Percentiles rank a stretch among this genome's conserved stretches.
These are phyloP conservation scores for Zapornia atra DNA, from an alignment of 2,113 vertebrate species.

Conservation along the genomic window DNA sequence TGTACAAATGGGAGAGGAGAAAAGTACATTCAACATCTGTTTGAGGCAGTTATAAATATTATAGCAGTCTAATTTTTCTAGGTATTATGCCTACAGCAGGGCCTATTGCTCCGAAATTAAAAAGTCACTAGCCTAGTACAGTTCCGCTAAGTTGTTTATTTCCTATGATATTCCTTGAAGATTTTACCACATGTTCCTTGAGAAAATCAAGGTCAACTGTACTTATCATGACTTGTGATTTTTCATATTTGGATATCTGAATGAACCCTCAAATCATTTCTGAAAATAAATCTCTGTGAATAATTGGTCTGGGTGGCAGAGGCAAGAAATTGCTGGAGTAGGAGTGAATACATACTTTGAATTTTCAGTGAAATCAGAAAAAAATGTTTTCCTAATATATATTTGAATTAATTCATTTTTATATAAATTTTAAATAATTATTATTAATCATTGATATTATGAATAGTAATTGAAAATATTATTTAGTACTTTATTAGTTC, in stretches of 20 bases:
- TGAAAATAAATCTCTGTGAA: neutral
- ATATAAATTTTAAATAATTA: neutral
- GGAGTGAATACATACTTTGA: neutral
- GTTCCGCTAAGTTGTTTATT: neutral
- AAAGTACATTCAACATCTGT: slow-evolving; percentile 24
- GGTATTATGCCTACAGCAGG: slow-evolving; percentile 24
- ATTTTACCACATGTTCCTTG: neutral
- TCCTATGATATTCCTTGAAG: neutral
- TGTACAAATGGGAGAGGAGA: neutral
- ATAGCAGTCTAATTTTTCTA: neutral
- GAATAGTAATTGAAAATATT: too few species aligned
- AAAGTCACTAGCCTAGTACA: neutral
- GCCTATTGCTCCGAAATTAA: neutral
- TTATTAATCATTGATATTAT: too few species aligned
- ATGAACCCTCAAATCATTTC: neutral
- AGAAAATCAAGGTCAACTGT: neutral
- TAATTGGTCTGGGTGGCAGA: neutral
- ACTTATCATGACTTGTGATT: neutral
- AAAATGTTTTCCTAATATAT: fast-evolving
- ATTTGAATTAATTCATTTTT: neutral
- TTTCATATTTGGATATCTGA: neutral
- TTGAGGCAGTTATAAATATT: slow-evolving; percentile 4
- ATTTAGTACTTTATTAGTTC: neutral
- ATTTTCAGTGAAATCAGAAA: neutral
- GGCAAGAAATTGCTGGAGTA: neutral